Base-by-base conservation (phyloP, 2,113 vertebrate species). In the Numenius arquata region DNA sequence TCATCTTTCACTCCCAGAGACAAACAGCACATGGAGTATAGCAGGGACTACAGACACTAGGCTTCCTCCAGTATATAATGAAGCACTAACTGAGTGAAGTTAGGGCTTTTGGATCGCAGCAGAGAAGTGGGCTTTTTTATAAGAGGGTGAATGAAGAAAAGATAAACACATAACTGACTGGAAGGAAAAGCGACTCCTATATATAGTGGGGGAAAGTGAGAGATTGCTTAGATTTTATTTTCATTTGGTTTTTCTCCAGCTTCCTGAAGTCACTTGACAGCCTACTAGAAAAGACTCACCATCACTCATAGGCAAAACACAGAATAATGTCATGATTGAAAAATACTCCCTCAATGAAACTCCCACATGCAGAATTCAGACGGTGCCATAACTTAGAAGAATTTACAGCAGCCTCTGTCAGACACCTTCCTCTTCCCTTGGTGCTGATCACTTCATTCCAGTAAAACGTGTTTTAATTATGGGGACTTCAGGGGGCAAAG, bases 1-100 rank as follows among this genome's bases (percentile, higher is more conserved):
- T 82, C 84, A 62, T 85, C 77, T 96, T 95, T 95, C 93, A 91
- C 79, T 92, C 61, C 21, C 71, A 71, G 90, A 95, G 73, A 93
- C 55, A 95, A 94, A 85, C 67, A 95, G 48, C 52, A 68, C 56
- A 56, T 19, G 30, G 53, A 55, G 38, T 62, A 18, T 17, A 70
- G 52, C 40, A 75, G n/a, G 29, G 38, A 66, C 81, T 89, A 59
- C 32, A 91, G 30, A 62, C 29, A 75, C 29, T 9, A 41, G 34
- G 30, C 43, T 93, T 89, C 55, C 85, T 84, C 36, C 50, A 66
- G 41, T 83, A 34, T 73, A 91, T 93, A 93, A 97, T 43, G 78
- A 95, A 75, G 59, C 27, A 83, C 77, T 89, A 93, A 92, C 70
- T 45, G 40, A 93, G 58, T 75, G 62, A 92, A 92, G 83, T 90